These are phyloP conservation scores for Anorthoa munda DNA, from an alignment of 2,888 invertebrate species.

Conservation along the genomic window DNA sequence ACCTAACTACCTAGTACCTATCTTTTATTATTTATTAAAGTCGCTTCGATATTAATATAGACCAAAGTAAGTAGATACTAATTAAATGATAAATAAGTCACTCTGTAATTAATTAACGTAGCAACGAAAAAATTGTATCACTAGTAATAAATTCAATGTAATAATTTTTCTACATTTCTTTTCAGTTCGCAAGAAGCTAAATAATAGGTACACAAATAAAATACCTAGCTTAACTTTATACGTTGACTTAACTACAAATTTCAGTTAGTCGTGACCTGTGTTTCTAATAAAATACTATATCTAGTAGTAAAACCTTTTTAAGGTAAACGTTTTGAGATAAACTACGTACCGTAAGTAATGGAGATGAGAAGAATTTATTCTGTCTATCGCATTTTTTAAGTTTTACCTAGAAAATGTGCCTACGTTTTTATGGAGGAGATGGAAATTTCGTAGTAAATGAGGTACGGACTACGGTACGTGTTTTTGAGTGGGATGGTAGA, in stretches of 20 bases:
- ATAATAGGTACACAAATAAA: slow-evolving; percentile 57
- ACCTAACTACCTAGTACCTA: not conserved
- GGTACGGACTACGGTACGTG: slow-evolving; percentile 44
- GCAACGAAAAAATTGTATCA: not conserved
- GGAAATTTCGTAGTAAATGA: slow-evolving; percentile 53
- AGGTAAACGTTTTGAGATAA: slow-evolving; percentile 64
- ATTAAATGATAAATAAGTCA: slow-evolving; percentile 5
- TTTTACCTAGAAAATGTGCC: slow-evolving; percentile 54
- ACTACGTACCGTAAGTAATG: slow-evolving; percentile 62
- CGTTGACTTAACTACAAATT: slow-evolving; percentile 56
- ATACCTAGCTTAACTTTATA: slow-evolving; percentile 38
- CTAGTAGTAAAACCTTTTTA: slow-evolving; percentile 58
- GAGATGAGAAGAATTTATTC: slow-evolving; percentile 65
- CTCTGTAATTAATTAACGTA: not conserved
- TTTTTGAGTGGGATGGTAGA: slow-evolving; percentile 45
- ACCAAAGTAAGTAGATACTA: not conserved
- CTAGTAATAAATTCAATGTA: slow-evolving; percentile 14
- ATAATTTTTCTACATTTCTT: slow-evolving; percentile 15
- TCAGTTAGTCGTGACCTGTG: slow-evolving; percentile 58
- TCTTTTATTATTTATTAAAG: slow-evolving; percentile 1
- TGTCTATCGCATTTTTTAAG: slow-evolving; percentile 58
- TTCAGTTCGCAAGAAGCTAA: slow-evolving; percentile 28
- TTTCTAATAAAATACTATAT: slow-evolving; percentile 59
- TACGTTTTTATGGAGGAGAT: slow-evolving; percentile 59
- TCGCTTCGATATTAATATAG: not conserved